Conservation (phyloP, 2,888 invertebrate genomes). For the Temnothorax unifasciatus region DNA sequence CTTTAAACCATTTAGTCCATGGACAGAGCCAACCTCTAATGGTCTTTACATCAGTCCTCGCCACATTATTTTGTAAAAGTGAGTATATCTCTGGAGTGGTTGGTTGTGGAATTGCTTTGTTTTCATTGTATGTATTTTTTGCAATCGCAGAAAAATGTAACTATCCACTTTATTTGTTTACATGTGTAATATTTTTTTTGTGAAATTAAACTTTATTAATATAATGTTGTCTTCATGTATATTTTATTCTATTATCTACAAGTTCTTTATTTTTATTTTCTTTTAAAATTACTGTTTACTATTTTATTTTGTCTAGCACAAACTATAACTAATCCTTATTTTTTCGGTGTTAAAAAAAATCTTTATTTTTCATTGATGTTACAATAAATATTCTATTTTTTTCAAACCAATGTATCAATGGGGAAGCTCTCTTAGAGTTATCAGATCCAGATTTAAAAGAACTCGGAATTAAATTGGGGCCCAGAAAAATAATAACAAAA, state of each 20-base stretch:
- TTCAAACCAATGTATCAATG: not conserved
- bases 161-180: not conserved
- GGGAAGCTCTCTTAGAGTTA: not conserved
- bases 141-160: not conserved
- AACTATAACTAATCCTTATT: no score
- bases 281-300: not conserved
- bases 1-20: not conserved
- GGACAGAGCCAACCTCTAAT: not conserved
- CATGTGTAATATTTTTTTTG: no score
- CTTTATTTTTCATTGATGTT: not conserved
- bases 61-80: constrained; percentile 3
- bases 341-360: not conserved
- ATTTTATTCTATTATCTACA: not conserved
- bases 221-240: not conserved
- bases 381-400: not conserved
- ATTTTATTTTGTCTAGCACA: no score
- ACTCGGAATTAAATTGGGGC: not conserved
- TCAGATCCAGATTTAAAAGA: not conserved
- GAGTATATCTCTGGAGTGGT: not conserved
- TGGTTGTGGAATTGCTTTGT: no score
- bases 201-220: not conserved
- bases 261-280: not conserved
- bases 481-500: not conserved
- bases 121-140: not conserved
- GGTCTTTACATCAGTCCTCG: not conserved